Evolutionary conservation across 2,888 invertebrate species (phyloP).

Genomic region (Lissocephala sabroskyi): DNA sequence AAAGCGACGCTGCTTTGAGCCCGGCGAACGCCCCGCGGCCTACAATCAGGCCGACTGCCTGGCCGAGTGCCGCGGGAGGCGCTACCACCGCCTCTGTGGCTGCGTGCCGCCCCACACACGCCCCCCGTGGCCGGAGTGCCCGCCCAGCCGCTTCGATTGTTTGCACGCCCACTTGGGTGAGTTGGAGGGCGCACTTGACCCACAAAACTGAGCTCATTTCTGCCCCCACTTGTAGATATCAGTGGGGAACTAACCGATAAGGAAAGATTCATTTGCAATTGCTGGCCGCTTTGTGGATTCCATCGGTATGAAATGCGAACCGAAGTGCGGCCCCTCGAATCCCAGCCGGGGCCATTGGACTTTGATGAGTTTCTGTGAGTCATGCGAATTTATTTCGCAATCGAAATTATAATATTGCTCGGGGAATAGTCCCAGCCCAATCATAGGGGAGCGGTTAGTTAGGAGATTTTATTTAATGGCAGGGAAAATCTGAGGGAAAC

Average conservation of each 20-base stretch:
- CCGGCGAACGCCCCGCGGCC: constrained; percentile 73
- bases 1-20: constrained; percentile 76
- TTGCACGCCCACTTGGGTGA: constrained; percentile 39
- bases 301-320: constrained; percentile 73
- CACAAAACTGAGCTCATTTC: too few species aligned
- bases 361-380: constrained; percentile 61
- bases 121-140: constrained; percentile 48
- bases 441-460: too few species aligned
- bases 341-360: not conserved
- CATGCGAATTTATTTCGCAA: too few species aligned
- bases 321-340: constrained; percentile 20
- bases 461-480: too few species aligned
- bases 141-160: constrained; percentile 44
- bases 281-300: constrained; percentile 76
- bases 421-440: too few species aligned
- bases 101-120: constrained; percentile 76
- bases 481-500: too few species aligned
- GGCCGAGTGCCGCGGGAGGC: constrained; percentile 74
- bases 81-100: constrained; percentile 73
- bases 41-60: constrained; percentile 80
- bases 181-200: too few species aligned
- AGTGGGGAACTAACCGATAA: too few species aligned
- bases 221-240: too few species aligned
- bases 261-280: too few species aligned
- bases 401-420: too few species aligned